A percentile compares a stretch with the other conserved stretches of the same genome.
Evolutionary conservation across 2,797 vertebrate species (phyloP).

Genomic region (Sphenodon punctatus): DNA sequence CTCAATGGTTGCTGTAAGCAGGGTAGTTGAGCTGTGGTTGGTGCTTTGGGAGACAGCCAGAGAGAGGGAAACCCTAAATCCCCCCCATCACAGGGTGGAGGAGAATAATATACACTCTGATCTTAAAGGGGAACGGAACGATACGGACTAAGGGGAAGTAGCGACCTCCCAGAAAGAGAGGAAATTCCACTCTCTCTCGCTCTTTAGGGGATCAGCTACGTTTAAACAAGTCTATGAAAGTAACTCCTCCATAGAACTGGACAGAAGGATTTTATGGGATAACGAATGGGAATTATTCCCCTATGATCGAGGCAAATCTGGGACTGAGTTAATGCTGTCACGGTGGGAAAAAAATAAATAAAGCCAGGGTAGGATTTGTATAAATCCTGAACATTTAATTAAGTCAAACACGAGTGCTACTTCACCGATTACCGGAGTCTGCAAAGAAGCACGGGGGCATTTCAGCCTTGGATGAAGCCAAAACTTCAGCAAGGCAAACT

Average conservation of each 20-base stretch:
- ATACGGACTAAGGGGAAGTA: rapidly evolving
- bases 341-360: no score
- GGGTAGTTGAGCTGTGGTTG: no score
- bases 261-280: not conserved
- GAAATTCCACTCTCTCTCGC: not conserved
- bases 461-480: not conserved
- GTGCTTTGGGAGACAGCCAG: no score
- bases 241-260: not conserved
- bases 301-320: not conserved
- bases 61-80: no score
- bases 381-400: no score
- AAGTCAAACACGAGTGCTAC: no score
- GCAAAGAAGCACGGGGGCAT: not conserved
- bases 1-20: no score
- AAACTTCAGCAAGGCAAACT: not conserved
- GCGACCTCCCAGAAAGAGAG: not conserved
- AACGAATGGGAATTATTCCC: not conserved
- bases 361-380: no score
- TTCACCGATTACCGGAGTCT: no score
- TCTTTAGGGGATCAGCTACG: constrained; percentile 1
- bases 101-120: not conserved
- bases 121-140: not conserved
- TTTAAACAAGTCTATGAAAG: not conserved
- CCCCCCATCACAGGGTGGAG: rapidly evolving
- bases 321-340: no score